Conservation (phyloP, 2,888 invertebrate genomes). For the Pseudococcus longispinus region DNA sequence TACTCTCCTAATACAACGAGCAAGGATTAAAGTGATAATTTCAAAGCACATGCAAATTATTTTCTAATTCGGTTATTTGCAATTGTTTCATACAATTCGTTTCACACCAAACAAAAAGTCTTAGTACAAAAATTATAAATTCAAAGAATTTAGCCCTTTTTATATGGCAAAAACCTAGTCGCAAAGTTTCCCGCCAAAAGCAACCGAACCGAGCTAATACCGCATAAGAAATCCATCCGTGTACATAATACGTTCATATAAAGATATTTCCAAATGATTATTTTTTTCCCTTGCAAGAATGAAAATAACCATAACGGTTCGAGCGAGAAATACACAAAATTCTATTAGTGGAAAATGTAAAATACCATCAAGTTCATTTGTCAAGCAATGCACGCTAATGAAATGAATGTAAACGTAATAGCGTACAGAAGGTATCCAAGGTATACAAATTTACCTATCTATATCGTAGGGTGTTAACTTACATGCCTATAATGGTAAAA, state of each 20-base stretch:
- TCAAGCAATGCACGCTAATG: slow-evolving; percentile 13
- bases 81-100: slow-evolving; percentile 21
- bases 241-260: not conserved
- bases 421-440: not conserved
- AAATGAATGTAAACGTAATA: not conserved
- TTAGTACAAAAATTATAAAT: not conserved
- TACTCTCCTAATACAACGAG: slow-evolving; percentile 49
- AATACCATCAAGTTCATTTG: slow-evolving; percentile 11
- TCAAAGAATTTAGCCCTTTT: slow-evolving; percentile 1
- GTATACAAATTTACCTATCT: not conserved
- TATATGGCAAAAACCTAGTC: not conserved
- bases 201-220: not conserved
- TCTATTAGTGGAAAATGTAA: slow-evolving; percentile 27
- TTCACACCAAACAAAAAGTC: not conserved
- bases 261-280: not conserved
- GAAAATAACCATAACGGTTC: not conserved
- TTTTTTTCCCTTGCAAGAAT: not conserved
- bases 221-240: not conserved
- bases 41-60: slow-evolving; percentile 16
- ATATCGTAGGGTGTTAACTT: slow-evolving; percentile 16
- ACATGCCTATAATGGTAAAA: not conserved
- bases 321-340: not conserved
- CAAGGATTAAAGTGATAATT: slow-evolving; percentile 49
- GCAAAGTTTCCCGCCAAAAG: slow-evolving; percentile 46
- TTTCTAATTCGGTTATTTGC: slow-evolving; percentile 25